Conservation (phyloP, 2,797 vertebrate genomes). For the Silurus aristotelis region DNA sequence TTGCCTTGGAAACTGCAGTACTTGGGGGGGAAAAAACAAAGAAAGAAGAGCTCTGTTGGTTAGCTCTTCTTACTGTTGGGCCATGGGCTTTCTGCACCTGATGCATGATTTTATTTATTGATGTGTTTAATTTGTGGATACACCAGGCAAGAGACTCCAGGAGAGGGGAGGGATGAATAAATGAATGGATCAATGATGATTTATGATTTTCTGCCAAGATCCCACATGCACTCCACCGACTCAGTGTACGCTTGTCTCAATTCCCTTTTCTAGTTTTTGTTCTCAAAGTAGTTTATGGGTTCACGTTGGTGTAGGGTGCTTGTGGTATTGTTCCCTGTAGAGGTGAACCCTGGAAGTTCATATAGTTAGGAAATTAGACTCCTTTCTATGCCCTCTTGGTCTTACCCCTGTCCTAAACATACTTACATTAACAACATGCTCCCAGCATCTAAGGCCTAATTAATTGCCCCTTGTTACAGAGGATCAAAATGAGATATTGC, state of each 20-base stretch:
- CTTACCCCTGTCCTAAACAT: constrained; percentile 68
- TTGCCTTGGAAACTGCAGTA: constrained; percentile 56
- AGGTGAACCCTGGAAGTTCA: constrained; percentile 32
- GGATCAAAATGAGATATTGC: not conserved
- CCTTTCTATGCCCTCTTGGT: constrained; percentile 72
- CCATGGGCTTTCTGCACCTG: constrained; percentile 50
- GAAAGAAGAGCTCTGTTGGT: constrained; percentile 43
- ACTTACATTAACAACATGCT: constrained; percentile 58
- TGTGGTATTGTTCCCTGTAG: constrained; percentile 38
- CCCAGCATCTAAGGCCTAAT: constrained; percentile 41
- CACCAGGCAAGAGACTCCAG: constrained; percentile 42
- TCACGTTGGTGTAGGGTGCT: constrained; percentile 30
- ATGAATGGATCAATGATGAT: constrained; percentile 50
- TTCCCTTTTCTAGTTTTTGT: constrained; percentile 34
- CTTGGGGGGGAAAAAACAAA: constrained; percentile 12
- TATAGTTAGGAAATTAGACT: constrained; percentile 65
- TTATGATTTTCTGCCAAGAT: constrained; percentile 46
- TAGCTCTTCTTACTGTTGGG: constrained; percentile 45
- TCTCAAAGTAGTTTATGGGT: constrained; percentile 12
- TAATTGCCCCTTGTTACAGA: not conserved
- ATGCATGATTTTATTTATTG: constrained; percentile 58
- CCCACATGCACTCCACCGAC: constrained; percentile 12
- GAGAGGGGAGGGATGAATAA: constrained; percentile 32
- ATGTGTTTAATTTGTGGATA: constrained; percentile 55
- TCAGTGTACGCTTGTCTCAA: constrained; percentile 22